Conservation (phyloP, 2,797 vertebrate species). For the Novumbra hubbsi region DNA sequence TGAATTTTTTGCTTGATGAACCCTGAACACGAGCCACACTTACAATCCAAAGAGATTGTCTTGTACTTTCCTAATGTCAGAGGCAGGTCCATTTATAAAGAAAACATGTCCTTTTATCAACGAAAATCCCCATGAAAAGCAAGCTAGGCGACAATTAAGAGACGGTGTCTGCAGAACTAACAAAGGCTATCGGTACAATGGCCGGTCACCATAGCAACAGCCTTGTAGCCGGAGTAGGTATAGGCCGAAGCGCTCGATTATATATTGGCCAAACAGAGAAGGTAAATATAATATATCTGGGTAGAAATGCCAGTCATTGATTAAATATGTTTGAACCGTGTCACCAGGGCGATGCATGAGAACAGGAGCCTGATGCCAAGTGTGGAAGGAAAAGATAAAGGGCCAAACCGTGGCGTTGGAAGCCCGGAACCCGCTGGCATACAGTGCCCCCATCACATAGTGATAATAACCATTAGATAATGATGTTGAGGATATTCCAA, state of each 20-base stretch:
- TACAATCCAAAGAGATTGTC: background rate
- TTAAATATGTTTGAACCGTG: slow-evolving; percentile 33
- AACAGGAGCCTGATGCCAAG: slow-evolving; percentile 16
- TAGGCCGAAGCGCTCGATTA: slow-evolving; percentile 61
- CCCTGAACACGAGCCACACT: background rate
- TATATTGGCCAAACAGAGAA: slow-evolving; percentile 60
- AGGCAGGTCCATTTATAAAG: background rate
- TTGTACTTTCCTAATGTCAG: background rate
- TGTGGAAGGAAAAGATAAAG: slow-evolving; percentile 25
- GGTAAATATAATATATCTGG: slow-evolving; percentile 65
- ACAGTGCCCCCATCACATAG: slow-evolving; percentile 19
- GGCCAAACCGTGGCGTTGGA: slow-evolving; percentile 17
- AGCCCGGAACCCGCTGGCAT: background rate
- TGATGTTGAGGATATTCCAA: slow-evolving; percentile 29
- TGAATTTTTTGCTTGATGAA: background rate
- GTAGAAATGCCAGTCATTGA: slow-evolving; percentile 61
- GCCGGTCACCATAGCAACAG: slow-evolving; percentile 66
- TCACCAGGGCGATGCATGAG: slow-evolving; percentile 24
- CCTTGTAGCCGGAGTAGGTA: slow-evolving; percentile 53
- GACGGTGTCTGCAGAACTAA: slow-evolving; percentile 55
- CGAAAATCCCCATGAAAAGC: no score
- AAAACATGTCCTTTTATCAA: background rate
- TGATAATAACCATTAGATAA: slow-evolving; percentile 20
- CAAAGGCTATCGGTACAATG: slow-evolving; percentile 52
- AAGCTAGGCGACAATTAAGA: slow-evolving; percentile 39